Base-by-base conservation (phyloP, 2,888 invertebrate species). In the Metellina segmentata region DNA sequence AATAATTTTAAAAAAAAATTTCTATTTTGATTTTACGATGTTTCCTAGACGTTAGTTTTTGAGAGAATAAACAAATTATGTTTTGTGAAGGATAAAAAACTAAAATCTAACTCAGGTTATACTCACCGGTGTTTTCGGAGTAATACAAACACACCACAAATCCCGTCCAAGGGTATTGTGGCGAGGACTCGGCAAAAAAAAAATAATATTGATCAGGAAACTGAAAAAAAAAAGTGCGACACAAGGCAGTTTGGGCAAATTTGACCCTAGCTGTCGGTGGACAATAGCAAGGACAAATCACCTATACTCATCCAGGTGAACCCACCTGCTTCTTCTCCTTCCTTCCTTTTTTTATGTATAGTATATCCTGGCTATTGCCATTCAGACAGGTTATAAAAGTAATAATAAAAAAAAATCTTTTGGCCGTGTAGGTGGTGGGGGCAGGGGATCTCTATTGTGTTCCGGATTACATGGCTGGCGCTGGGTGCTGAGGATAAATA, bases 211-310 rank as follows among this genome's bases (percentile, higher is more conserved):
- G 61, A 61, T 61, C 61, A 61, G 61, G 61, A 61, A 61, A 16
- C 61, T 61, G 11, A 5, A 16, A 16, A 61, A 5, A 16, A 16
- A 61, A 61, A 61, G 61, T 16, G 61, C 61, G 8, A 8, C 61
- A 61, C 61, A 9, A 61, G 61, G 34, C 34, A 34, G 34, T 52
- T 82, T 70, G n/a, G 85, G 85, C 34, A 53, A n/a, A 53, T 75
- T 75, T 75, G 85, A 85, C 75, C 85, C 75, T 61, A 13, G 49
- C 70, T 19, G 49, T 70, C 16, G 79, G 48, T 61, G 91, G 87
- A 78, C 87, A 86, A 87, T 82, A 70, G 78, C 87, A 83, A 87
- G 91, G 91, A 91, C 91, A 91, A 87, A 91, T 82, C 72, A 87
- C 77, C 83, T 49, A 81, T 82, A 79, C 75, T 49, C 75, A 77